These are phyloP conservation scores for Solenopsis invicta DNA, from an alignment of 1,140 invertebrate species.

Conservation along the genomic window DNA sequence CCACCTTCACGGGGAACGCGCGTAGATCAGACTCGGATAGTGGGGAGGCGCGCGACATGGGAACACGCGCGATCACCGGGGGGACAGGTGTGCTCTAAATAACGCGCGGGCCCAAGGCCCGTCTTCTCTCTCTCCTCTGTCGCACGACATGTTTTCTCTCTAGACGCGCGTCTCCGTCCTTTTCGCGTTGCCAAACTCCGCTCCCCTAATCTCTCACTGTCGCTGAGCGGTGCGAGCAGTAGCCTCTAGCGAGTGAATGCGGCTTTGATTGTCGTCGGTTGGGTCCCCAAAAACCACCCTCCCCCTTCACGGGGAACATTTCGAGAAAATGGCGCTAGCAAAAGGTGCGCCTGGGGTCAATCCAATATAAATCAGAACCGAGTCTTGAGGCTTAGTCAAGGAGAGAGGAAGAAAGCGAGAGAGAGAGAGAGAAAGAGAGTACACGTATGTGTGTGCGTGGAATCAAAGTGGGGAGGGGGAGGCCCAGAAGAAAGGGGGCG, in stretches of 20 bases:
- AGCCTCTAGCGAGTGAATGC: constrained; percentile 79
- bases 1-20: neutral
- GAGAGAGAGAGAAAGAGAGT: constrained; percentile 32
- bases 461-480: constrained; percentile 62
- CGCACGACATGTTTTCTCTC: constrained; percentile 73
- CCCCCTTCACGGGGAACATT: constrained; percentile 72
- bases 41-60: constrained; percentile 68
- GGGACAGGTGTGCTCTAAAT: constrained; percentile 83
- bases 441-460: neutral
- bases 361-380: constrained; percentile 84
- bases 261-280: constrained; percentile 83
- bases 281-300: constrained; percentile 70
- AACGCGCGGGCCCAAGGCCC: constrained; percentile 71
- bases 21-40: neutral
- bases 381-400: constrained; percentile 67
- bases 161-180: constrained; percentile 63
- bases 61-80: constrained; percentile 74
- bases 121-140: constrained; percentile 64
- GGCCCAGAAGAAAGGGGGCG: constrained; percentile 42
- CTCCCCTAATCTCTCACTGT: constrained; percentile 71
- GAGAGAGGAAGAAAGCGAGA: constrained; percentile 41
- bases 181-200: constrained; percentile 46
- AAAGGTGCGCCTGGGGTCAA: constrained; percentile 82
- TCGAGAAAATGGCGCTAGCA: constrained; percentile 78
- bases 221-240: constrained; percentile 76